Evolutionary conservation across 1,140 invertebrate species (phyloP), one percentile per base, ranked within the genome.

Genomic region (Mactra quadrangularis): DNA sequence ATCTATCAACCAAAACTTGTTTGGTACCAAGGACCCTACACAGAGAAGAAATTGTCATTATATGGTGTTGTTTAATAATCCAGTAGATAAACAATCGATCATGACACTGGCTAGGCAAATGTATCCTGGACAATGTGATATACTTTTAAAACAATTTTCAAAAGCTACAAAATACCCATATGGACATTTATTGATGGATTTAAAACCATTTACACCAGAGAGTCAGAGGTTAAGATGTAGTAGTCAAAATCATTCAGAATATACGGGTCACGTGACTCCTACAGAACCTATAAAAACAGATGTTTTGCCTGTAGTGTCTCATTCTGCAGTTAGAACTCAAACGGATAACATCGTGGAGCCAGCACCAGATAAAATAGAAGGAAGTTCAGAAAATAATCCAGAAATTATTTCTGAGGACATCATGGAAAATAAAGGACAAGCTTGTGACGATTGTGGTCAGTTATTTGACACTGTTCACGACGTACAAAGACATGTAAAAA

Each of bases 361-460:
- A 22, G 53, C 6, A 55, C 53, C 19, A 22, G n/a, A 27, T n/a
- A 19, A 27, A 55, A 55, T n/a, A 55, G 27, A 55, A n/a, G 19
- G 19, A 7, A 27, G 15, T 6, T 41, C 38, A 41, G 38, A 41
- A 41, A 41, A 41, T 41, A 41, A 41, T 41, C 15, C 38, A 15
- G 38, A 41, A 27, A 22, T 6, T n/a, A 27, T 7, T n/a, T 27
- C 19, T 3, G 64, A 45, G 45, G 22, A 47, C 9, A 47, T 15
- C 1, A 68, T 68, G 64, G 64, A 4, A 25, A 41, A 72, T 33
- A 72, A 53, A 29, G 50, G 7, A 35, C 68, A 72, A 2, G 70
- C 52, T 57, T 72, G 70, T 72, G 70, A 72, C 52, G 70, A 72
- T 57, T 72, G 70, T 72, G 70, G 70, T 7, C 47, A 33, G 17